Evolutionary conservation across 2,888 invertebrate genomes (phyloP).

Genomic region (Unio delphinus): DNA sequence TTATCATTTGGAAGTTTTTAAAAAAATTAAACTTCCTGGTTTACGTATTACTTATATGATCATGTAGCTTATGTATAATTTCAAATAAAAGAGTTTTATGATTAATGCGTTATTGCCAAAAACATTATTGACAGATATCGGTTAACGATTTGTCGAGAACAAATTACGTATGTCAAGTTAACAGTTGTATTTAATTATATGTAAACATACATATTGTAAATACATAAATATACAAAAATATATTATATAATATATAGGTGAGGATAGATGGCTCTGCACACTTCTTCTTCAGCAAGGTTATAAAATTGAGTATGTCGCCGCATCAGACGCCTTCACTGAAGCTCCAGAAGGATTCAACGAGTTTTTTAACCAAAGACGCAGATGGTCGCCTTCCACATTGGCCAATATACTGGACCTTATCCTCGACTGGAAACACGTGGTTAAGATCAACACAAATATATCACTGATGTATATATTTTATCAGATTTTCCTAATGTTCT

Average conservation of each 20-base stretch:
- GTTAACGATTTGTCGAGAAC: no score
- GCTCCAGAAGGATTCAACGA: slow-evolving; percentile 82
- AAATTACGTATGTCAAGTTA: no score
- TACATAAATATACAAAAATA: no score
- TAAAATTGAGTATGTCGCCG: slow-evolving; percentile 97
- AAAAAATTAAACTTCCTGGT: no score
- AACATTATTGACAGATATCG: no score
- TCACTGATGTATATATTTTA: slow-evolving; percentile 73
- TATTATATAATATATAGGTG: slow-evolving; percentile 75
- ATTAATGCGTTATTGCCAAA: no score
- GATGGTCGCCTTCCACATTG: slow-evolving; percentile 99
- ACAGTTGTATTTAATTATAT: no score
- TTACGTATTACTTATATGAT: no score
- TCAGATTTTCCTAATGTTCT: slow-evolving; percentile 69
- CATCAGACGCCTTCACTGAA: slow-evolving; percentile 97
- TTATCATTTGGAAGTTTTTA: no score
- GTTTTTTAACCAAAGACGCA: slow-evolving; percentile 96
- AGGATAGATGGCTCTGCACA: slow-evolving; percentile 98
- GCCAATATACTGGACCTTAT: slow-evolving; percentile 73
- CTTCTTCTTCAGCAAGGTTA: slow-evolving; percentile 94
- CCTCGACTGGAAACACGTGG: slow-evolving; percentile 64
- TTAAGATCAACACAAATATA: slow-evolving; percentile 96
- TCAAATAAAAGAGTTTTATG: no score
- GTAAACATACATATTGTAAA: no score
- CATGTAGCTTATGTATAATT: no score